Percentiles rank a stretch among this genome's conserved stretches.
These are phyloP conservation scores for Tachysurus fulvidraco DNA, from an alignment of 2,113 vertebrate genomes.

Conservation along the genomic window DNA sequence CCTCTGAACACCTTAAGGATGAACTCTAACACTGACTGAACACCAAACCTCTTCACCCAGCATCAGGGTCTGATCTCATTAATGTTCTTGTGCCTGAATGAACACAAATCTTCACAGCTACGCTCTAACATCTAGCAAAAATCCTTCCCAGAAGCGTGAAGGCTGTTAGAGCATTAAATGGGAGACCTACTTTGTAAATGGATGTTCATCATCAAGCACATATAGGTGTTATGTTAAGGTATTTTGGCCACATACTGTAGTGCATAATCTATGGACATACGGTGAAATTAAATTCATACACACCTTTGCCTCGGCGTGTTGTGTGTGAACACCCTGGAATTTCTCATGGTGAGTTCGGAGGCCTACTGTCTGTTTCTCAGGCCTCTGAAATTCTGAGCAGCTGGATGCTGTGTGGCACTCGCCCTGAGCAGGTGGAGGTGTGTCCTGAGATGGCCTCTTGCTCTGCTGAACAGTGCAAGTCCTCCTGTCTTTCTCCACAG, in stretches of 20 bases:
- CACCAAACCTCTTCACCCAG: neutral
- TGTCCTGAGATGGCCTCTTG: slow-evolving; percentile 46
- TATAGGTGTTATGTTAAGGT: neutral
- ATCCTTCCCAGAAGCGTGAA: neutral
- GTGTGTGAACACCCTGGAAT: slow-evolving; percentile 35
- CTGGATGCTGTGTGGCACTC: neutral
- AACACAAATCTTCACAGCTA: neutral
- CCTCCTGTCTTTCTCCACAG: slow-evolving; percentile 47
- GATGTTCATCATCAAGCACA: neutral
- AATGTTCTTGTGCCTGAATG: neutral
- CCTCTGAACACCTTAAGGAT: neutral
- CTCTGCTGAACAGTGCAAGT: slow-evolving; percentile 54
- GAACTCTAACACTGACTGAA: neutral
- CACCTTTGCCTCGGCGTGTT: slow-evolving; percentile 15
- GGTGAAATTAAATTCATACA: neutral
- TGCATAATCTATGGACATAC: neutral
- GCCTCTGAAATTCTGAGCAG: slow-evolving; percentile 50
- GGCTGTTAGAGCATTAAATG: neutral
- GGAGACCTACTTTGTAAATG: neutral
- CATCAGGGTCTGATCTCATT: neutral
- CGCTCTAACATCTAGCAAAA: neutral
- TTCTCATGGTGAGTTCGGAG: slow-evolving; percentile 37
- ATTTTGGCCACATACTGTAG: neutral
- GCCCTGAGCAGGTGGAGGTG: slow-evolving; percentile 20
- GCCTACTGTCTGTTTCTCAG: neutral